Percentiles rank a stretch among this genome's conserved stretches.
Evolutionary conservation across 92 coral and sea anemone genomes (phyloP).

Genomic region (Virgularia gustaviana): DNA sequence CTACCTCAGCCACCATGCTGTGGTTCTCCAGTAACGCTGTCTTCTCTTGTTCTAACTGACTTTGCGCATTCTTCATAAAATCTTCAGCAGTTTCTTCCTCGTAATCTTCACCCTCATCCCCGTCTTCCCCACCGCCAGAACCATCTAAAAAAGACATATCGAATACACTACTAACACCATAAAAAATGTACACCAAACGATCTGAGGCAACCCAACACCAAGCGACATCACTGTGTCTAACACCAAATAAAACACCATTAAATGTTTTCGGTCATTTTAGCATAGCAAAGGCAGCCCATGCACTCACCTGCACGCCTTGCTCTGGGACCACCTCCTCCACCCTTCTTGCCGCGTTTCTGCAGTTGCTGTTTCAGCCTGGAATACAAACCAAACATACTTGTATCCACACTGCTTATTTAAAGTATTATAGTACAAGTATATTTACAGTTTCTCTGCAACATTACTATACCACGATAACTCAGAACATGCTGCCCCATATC

Average conservation of each 20-base stretch:
- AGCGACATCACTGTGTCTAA: not conserved
- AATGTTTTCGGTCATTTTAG: too few relatives aligned
- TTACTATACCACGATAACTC: too few relatives aligned
- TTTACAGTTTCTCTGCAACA: not conserved
- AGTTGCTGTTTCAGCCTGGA: conserved; percentile 27
- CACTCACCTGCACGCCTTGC: not conserved
- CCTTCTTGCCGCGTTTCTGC: conserved; percentile 51
- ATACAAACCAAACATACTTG: not conserved
- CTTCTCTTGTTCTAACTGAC: conserved; percentile 78
- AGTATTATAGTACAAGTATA: not conserved
- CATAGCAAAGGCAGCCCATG: not conserved
- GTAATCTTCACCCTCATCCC: conserved; percentile 67
- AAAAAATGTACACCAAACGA: not conserved
- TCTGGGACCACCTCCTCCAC: conserved; percentile 33
- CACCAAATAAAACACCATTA: too few relatives aligned
- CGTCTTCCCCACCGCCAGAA: conserved; percentile 58
- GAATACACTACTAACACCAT: too few relatives aligned
- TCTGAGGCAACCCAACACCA: not conserved
- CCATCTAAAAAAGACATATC: not conserved
- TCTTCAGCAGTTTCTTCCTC: conserved; percentile 66
- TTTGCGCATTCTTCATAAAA: conserved; percentile 77
- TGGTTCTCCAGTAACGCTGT: conserved; percentile 77
- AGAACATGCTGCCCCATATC: too few relatives aligned
- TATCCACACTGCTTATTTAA: not conserved
- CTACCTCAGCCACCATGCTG: conserved; percentile 81